These are phyloP conservation scores for Eupeodes luniger DNA, from an alignment of 2,888 invertebrate genomes.

Conservation along the genomic window DNA sequence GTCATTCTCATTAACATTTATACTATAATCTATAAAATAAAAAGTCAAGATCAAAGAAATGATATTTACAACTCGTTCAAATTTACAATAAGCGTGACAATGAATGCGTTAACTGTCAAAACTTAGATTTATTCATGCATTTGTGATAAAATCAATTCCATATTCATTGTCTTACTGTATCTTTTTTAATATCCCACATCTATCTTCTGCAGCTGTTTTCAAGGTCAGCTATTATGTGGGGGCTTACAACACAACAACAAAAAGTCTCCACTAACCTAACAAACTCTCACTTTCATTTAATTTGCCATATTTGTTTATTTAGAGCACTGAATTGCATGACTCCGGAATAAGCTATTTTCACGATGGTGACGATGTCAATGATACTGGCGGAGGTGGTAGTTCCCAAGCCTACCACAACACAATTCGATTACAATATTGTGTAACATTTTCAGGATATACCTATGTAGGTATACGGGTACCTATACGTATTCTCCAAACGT, in stretches of 20 bases:
- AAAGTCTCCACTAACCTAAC: neutral
- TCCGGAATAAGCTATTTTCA: conserved; percentile 50
- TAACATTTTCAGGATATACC: conserved; percentile 55
- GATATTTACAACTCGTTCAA: neutral
- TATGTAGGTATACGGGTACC: neutral
- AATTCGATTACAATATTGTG: conserved; percentile 10
- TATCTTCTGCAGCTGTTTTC: conserved; percentile 23
- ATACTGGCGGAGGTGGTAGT: neutral
- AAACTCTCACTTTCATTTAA: conserved; percentile 3
- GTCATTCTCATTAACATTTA: neutral
- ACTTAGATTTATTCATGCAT: neutral
- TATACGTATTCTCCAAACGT: neutral
- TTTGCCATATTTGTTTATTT: conserved; percentile 32
- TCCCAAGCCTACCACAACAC: conserved; percentile 12
- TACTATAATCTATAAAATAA: neutral
- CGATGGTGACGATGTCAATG: neutral
- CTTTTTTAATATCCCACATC: neutral
- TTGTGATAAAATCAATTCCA: conserved; percentile 13
- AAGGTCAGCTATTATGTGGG: conserved; percentile 28
- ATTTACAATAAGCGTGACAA: neutral
- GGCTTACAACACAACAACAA: neutral
- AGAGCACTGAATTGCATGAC: conserved; percentile 39
- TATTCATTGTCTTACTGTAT: neutral
- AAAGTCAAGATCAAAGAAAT: neutral
- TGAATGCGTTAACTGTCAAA: conserved; percentile 22